A percentile compares a stretch with the other conserved stretches of the same genome.
Evolutionary conservation across 2,797 vertebrate species (phyloP).

Genomic region (Sebastolobus altivelis): DNA sequence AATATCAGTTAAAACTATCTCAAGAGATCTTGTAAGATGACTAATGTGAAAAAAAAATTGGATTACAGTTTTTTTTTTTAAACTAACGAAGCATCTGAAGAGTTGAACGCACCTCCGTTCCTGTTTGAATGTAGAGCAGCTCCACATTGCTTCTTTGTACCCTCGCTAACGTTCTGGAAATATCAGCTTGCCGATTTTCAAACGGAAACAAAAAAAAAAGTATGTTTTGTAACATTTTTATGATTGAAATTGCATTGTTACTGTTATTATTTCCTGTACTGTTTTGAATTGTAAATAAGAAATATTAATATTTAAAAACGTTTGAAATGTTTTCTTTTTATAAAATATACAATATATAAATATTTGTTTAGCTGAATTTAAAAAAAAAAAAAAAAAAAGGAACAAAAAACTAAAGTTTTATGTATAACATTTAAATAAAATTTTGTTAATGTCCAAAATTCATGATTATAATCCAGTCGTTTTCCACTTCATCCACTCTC

Average conservation of each 20-base stretch:
- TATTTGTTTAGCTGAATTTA: slow-evolving; percentile 86
- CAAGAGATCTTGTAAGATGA: slow-evolving; percentile 29
- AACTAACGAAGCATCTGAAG: slow-evolving; percentile 39
- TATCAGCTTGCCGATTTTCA: slow-evolving; percentile 88
- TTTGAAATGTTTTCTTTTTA: slow-evolving; percentile 85
- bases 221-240: slow-evolving; percentile 95
- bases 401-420: slow-evolving; percentile 90
- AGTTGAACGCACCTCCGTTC: slow-evolving; percentile 80
- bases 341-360: slow-evolving; percentile 86
- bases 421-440: slow-evolving; percentile 95
- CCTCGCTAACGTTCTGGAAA: slow-evolving; percentile 77
- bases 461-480: background rate
- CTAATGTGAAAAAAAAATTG: slow-evolving; percentile 59
- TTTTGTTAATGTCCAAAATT: slow-evolving; percentile 81
- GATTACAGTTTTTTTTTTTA: slow-evolving; percentile 54
- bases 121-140: slow-evolving; percentile 87
- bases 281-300: slow-evolving; percentile 99
- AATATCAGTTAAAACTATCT: slow-evolving; percentile 45
- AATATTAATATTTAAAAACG: slow-evolving; percentile 95
- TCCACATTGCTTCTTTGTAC: slow-evolving; percentile 82
- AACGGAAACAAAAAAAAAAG: slow-evolving; percentile 82
- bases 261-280: slow-evolving; percentile 90
- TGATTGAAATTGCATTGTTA: slow-evolving; percentile 84
- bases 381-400: slow-evolving; percentile 65
- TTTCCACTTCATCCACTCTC: background rate